Evolutionary conservation across 2,797 vertebrate species (phyloP).

Genomic region (Sebastes matsubarae): DNA sequence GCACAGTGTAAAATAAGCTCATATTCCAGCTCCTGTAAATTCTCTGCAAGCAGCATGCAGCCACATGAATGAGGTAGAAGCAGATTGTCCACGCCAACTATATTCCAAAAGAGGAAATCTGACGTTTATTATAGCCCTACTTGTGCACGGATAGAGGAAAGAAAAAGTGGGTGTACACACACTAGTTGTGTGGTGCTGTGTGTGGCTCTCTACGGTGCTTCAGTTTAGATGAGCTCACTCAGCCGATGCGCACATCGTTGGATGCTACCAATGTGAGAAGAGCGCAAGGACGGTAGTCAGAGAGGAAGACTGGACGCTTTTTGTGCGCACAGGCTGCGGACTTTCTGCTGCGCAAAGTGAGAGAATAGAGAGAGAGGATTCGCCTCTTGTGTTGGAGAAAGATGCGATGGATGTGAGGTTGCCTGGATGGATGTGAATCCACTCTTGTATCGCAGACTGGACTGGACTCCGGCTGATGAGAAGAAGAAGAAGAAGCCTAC

Average conservation of each 20-base stretch:
- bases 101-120: slow-evolving; percentile 46
- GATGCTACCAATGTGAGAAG: slow-evolving; percentile 71
- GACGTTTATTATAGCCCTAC: slow-evolving; percentile 58
- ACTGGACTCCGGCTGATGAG: slow-evolving; percentile 55
- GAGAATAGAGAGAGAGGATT: slow-evolving; percentile 24
- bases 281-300: slow-evolving; percentile 63
- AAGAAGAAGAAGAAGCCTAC: slow-evolving; percentile 54
- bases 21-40: background rate
- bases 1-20: background rate
- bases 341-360: slow-evolving; percentile 73
- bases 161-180: slow-evolving; percentile 70
- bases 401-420: slow-evolving; percentile 48
- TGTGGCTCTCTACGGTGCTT: slow-evolving; percentile 55
- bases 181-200: slow-evolving; percentile 64
- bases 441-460: slow-evolving; percentile 55
- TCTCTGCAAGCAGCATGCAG: background rate
- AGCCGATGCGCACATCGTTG: slow-evolving; percentile 74
- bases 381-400: slow-evolving; percentile 35
- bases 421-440: slow-evolving; percentile 54
- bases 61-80: background rate
- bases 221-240: slow-evolving; percentile 78
- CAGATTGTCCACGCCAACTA: slow-evolving; percentile 16
- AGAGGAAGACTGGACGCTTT: slow-evolving; percentile 60
- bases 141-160: slow-evolving; percentile 52
- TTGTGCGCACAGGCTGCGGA: slow-evolving; percentile 60